These are phyloP conservation scores for Bombylius major DNA, from an alignment of 2,888 invertebrate genomes.

Conservation along the genomic window DNA sequence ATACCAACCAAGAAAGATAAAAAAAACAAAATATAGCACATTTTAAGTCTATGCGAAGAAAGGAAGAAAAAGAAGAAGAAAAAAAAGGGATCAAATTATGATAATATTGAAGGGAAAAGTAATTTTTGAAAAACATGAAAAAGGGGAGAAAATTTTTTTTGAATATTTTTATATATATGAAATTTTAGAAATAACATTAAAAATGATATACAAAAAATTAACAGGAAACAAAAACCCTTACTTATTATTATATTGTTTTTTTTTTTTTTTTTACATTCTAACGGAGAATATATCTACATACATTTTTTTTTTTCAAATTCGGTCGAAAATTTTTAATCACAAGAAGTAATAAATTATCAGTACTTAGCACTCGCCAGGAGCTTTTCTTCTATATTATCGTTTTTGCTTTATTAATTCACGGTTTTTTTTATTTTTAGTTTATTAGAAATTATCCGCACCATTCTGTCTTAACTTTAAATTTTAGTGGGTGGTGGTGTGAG, in stretches of 20 bases:
- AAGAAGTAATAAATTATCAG: conserved; percentile 11
- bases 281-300: not conserved
- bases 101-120: not conserved
- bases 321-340: conserved; percentile 9
- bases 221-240: too few relatives aligned
- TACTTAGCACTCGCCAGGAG: conserved; percentile 7
- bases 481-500: too few relatives aligned
- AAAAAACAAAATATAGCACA: too few relatives aligned
- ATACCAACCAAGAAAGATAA: too few relatives aligned
- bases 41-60: too few relatives aligned
- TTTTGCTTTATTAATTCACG: conserved; percentile 7
- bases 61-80: too few relatives aligned
- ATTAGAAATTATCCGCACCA: not conserved
- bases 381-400: not conserved
- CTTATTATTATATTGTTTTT: not conserved
- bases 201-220: not conserved
- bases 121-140: not conserved
- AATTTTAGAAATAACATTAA: not conserved
- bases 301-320: not conserved
- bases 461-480: too few relatives aligned
- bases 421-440: not conserved
- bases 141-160: not conserved
- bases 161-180: not conserved
- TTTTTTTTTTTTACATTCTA: not conserved
- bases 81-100: not conserved